Percentiles rank a stretch among this genome's conserved stretches.
phyloP scores from a whole-genome alignment of 2,888 invertebrate species.

The Deilephila porcellus region DNA sequence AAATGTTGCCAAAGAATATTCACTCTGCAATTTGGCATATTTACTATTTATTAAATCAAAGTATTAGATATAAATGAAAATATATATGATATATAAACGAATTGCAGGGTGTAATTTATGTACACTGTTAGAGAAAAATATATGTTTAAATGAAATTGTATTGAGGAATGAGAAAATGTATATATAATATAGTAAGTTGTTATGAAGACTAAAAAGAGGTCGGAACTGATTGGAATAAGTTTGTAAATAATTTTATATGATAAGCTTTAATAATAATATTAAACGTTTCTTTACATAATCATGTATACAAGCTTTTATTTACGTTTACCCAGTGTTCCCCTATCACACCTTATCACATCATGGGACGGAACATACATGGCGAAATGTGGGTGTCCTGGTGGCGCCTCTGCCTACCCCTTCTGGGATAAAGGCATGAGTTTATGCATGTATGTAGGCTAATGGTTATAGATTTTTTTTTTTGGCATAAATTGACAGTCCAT shows the following conservation, averaged over 20 bases:
- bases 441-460: no score
- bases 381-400: no score
- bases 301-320: slow-evolving; percentile 27
- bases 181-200: slow-evolving; percentile 59
- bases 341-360: no score
- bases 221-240: slow-evolving; percentile 82
- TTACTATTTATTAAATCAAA: slow-evolving; percentile 1
- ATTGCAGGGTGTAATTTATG: slow-evolving; percentile 22
- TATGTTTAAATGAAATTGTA: slow-evolving; percentile 15
- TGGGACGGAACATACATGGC: no score
- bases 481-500: no score
- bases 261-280: slow-evolving; percentile 65
- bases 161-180: slow-evolving; percentile 47
- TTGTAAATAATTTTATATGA: slow-evolving; percentile 70
- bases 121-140: slow-evolving; percentile 17
- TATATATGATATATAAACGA: slow-evolving; percentile 1
- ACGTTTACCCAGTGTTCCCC: not conserved
- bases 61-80: not conserved
- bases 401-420: no score
- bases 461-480: no score
- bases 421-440: no score
- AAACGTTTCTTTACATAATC: slow-evolving; percentile 57
- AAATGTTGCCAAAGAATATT: slow-evolving; percentile 26
- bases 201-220: slow-evolving; percentile 64
- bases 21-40: slow-evolving; percentile 21